Conservation (phyloP, 2,797 vertebrate genomes). For the Anolis apletophallus region DNA sequence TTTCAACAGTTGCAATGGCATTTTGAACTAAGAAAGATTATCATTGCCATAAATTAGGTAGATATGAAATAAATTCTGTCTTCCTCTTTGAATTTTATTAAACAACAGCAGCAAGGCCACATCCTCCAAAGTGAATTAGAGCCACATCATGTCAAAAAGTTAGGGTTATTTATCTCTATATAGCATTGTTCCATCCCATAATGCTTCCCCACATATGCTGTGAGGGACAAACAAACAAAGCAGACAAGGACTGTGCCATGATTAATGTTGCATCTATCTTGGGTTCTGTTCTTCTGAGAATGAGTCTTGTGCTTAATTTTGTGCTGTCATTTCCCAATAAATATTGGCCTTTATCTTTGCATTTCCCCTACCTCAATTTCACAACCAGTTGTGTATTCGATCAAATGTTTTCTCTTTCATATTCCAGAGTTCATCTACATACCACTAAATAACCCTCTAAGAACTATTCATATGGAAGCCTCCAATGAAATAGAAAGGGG, state of each 20-base stretch:
- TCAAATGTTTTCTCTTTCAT: too few relatives aligned
- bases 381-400: too few relatives aligned
- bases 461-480: not conserved
- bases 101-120: too few relatives aligned
- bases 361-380: slow-evolving; percentile 25
- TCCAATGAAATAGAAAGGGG: not conserved
- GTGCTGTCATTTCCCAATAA: not conserved
- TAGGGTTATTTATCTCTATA: not conserved
- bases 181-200: not conserved
- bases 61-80: too few relatives aligned
- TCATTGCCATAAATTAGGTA: not conserved
- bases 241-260: not conserved
- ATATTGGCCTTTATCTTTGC: not conserved
- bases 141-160: not conserved
- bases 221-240: not conserved
- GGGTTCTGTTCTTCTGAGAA: not conserved
- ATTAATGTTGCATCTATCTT: not conserved
- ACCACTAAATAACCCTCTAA: too few relatives aligned
- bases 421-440: slow-evolving; percentile 24
- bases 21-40: too few relatives aligned
- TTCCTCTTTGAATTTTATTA: too few relatives aligned
- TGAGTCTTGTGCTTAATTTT: not conserved
- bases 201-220: not conserved
- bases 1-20: too few relatives aligned
- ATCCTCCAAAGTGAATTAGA: not conserved